Evolutionary conservation across 2,888 invertebrate species (phyloP), one percentile per base, ranked within the genome.

Genomic region (Drosophila helvetica): DNA sequence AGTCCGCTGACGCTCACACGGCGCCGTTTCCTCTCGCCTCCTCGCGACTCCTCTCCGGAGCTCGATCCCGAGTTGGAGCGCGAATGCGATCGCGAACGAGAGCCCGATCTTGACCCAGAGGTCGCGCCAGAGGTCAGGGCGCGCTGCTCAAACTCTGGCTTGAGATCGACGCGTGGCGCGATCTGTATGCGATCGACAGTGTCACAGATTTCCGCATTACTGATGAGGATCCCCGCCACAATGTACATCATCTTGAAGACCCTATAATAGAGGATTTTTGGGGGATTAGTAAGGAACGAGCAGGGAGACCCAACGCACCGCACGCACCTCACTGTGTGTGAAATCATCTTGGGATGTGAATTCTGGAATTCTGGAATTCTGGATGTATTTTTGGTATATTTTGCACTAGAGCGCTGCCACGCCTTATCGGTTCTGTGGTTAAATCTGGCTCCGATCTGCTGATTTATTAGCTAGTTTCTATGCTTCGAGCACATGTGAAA

Each of bases 171-270:
- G 62, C 89, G 86, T 65, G 91, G 91, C 52, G 90, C 85, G 33
- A 91, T 90, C 66, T 90, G 89, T 17, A 91, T 91, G 75, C 89
- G 80, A 74, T 91, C 91, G 19, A 91, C 90, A 7, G 90, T 91
- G 54, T 91, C 89, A 75, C 91, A 91, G 56, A 91, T 88, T 63
- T 90, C 90, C 63, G 84, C 91, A 72, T 91, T 91, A 69, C 91
- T 90, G 53, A 90, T 81, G 43, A 91, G 78, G 53, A 91, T 91
- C 43, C 91, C 91, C 38, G 91, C 90, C 43, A 91, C 91, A 71
- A 91, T 91, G 75, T 91, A 91, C 80, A 91, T 89, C 74, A 91
- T 81, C 76, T 91, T 91, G 62, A 91, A 88, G 62, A 91, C 90
- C 80, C 91, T 91, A 71, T 42, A 58, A 51, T 45, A 19, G 55